These are phyloP conservation scores for Castor canadensis DNA, from an alignment of 2,113 vertebrate species.

Conservation along the genomic window DNA sequence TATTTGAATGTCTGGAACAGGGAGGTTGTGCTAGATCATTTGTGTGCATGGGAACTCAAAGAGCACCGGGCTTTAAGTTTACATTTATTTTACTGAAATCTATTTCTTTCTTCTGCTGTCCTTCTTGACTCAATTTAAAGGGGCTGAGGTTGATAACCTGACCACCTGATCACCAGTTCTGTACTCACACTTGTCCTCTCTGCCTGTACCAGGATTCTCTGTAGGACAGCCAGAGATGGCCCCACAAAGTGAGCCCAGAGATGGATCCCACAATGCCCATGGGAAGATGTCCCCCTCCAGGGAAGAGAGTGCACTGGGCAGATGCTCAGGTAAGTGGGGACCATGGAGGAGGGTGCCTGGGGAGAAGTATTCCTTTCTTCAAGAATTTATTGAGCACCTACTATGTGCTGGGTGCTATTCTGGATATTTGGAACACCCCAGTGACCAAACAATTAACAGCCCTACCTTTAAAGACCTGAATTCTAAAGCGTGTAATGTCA, in stretches of 20 bases:
- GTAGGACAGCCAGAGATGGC: constrained; percentile 64
- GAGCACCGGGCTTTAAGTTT: background rate
- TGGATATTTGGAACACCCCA: background rate
- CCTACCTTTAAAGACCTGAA: background rate
- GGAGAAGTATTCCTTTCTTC: background rate
- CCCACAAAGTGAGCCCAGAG: constrained; percentile 60
- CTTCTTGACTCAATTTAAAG: background rate
- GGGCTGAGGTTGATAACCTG: background rate
- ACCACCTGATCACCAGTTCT: background rate
- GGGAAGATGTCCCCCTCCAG: constrained; percentile 24
- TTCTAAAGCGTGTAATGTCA: background rate
- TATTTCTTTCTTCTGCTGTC: background rate
- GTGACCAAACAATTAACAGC: background rate
- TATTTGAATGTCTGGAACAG: background rate
- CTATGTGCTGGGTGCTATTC: background rate
- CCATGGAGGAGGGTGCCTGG: background rate
- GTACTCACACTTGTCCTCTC: background rate
- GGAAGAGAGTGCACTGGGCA: background rate
- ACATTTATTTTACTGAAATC: background rate
- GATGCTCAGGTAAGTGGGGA: constrained; percentile 46
- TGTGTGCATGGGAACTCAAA: fast-evolving
- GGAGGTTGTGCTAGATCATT: background rate
- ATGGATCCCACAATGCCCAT: constrained; percentile 33
- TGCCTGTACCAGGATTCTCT: constrained; percentile 62
- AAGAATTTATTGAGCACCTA: background rate